These are phyloP conservation scores for Aurelia sp. DNA, from an alignment of 30 jellyfish, hydroid and myxozoan genomes.

Conservation along the genomic window DNA sequence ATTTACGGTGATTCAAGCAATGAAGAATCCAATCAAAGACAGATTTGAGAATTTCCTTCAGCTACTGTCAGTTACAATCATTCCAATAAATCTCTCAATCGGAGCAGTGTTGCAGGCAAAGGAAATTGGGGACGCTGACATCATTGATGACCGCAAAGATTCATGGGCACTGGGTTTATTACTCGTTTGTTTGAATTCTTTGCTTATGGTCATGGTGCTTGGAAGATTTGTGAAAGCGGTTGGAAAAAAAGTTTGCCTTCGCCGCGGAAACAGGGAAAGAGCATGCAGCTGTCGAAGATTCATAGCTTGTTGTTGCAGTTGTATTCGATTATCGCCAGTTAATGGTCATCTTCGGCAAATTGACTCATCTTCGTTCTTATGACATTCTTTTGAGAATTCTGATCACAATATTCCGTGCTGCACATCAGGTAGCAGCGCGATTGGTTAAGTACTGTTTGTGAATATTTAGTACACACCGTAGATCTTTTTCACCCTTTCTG, in stretches of 20 bases:
- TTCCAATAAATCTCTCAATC: conserved; percentile 36
- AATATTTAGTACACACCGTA: too few relatives aligned
- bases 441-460: too few relatives aligned
- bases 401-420: too few relatives aligned
- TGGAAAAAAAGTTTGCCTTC: neutral
- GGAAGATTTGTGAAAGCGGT: conserved; percentile 21
- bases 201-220: conserved; percentile 3
- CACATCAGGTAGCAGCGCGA: too few relatives aligned
- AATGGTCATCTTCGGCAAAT: too few relatives aligned
- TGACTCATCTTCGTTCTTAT: too few relatives aligned
- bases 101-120: conserved; percentile 37
- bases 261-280: neutral
- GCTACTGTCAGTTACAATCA: conserved; percentile 29
- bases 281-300: too few relatives aligned
- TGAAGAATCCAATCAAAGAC: conserved; percentile 34
- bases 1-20: conserved; percentile 46
- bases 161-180: conserved; percentile 19
- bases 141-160: neutral
- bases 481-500: too few relatives aligned
- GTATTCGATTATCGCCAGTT: too few relatives aligned
- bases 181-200: conserved; percentile 7
- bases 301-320: too few relatives aligned
- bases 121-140: neutral
- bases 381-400: too few relatives aligned
- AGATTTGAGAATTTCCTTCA: conserved; percentile 42